These are phyloP conservation scores for Nomada ruficornis DNA, from an alignment of 2,888 invertebrate genomes.

Conservation along the genomic window DNA sequence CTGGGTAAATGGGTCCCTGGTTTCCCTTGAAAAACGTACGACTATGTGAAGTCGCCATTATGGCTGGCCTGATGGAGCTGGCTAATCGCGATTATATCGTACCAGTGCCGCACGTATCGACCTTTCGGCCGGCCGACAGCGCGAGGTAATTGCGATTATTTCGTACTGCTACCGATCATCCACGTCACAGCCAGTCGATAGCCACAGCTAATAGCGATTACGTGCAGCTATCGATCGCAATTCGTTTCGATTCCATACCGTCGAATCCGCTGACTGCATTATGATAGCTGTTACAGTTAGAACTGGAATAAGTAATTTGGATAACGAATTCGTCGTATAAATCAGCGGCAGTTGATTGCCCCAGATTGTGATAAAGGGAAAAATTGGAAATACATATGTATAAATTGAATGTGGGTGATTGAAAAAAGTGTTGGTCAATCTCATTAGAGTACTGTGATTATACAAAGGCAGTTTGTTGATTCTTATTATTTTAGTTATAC, in stretches of 20 bases:
- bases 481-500: no score
- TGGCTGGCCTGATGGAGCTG: conserved; percentile 9
- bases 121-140: conserved; percentile 10
- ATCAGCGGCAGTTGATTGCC: background rate
- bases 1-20: conserved; percentile 25
- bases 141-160: conserved; percentile 50
- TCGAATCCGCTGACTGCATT: background rate
- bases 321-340: background rate
- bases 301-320: conserved; percentile 3
- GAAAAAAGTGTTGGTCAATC: no score
- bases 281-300: background rate
- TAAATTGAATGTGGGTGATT: background rate
- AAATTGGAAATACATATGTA: background rate
- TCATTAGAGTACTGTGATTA: no score
- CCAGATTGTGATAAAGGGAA: background rate
- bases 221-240: conserved; percentile 38
- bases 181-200: conserved; percentile 33
- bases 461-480: no score
- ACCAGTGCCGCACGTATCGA: conserved; percentile 5
- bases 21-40: conserved; percentile 22
- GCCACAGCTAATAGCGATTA: conserved; percentile 50
- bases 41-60: conserved; percentile 27
- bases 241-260: conserved; percentile 13
- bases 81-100: conserved; percentile 49
- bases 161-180: conserved; percentile 47